Base-by-base conservation (phyloP, 2,888 invertebrate genomes). In the Rhagium mordax region DNA sequence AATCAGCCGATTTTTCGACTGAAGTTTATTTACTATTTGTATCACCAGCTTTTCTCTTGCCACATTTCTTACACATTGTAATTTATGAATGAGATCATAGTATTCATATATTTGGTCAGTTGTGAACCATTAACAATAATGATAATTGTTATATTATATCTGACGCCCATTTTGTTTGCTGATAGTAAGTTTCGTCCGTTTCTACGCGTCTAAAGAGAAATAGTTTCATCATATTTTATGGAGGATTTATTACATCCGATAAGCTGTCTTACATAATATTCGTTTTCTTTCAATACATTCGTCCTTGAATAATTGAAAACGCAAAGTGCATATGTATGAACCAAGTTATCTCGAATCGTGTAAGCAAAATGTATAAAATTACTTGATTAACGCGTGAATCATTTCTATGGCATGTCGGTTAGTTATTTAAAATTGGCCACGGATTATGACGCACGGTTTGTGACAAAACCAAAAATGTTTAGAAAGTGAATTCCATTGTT, bases 401-500 rank as follows among this genome's bases (percentile, higher is more conserved):
- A 65, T 53, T 33, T 15, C 53, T 20, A 33, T 65, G 65, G 53
- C 33, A 65, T 53, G 65, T 18, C 27, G 51, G 33, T 29, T 33
- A 21, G 20, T 15, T 29, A 33, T 33, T 53, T 18, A 18, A 41
- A 65, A 65, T 24, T 27, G 27, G 64, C 24, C n/a, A 15, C 21
- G 29, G 13, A 16, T 27, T 53, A 64, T 64, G 64, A 64, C 49
- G 49, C 64, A 64, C 49, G 29, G 18, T 18, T 15, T 48, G 15
- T 65, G 65, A 65, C 33, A 53, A 53, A 53, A 65, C 53, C 65
- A 29, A 65, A 65, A 65, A 53, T 18, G 33, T 53, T 53, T 53
- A 65, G 65, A 65, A 65, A 51, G 65, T 65, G 65, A 51, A 33
- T 53, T 53, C 53, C 65, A 53, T 53, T 65, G 65, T 53, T 41